Percentiles rank a stretch among this genome's conserved stretches.
phyloP scores from a whole-genome alignment of 2,888 invertebrate genomes.

The Hyposoter dolosus region DNA sequence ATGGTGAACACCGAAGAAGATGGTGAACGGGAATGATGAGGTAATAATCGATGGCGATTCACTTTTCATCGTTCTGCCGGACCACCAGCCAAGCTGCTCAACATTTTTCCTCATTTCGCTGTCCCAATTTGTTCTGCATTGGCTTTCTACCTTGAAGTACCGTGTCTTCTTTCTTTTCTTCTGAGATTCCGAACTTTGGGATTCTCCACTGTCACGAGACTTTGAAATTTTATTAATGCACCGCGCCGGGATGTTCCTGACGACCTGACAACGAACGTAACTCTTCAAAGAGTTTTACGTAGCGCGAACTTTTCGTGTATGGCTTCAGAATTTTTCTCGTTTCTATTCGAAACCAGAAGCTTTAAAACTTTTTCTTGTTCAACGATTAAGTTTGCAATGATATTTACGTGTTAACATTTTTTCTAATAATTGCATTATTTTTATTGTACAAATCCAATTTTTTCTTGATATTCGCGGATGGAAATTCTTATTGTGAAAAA shows the following conservation, averaged over 20 bases:
- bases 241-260: no score
- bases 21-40: slow-evolving; percentile 14
- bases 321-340: no score
- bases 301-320: no score
- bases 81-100: slow-evolving; percentile 59
- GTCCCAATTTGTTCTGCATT: not conserved
- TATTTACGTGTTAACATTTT: no score
- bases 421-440: not conserved
- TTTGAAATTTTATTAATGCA: not conserved
- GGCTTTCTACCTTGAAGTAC: not conserved
- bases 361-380: no score
- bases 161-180: not conserved
- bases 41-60: slow-evolving; percentile 62
- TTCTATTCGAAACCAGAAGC: no score
- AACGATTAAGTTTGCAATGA: no score
- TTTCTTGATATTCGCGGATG: not conserved
- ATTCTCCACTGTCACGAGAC: not conserved
- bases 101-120: slow-evolving; percentile 15
- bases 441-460: not conserved
- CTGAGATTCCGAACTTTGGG: not conserved
- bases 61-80: slow-evolving; percentile 56
- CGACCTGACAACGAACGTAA: no score
- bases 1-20: slow-evolving; percentile 44
- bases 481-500: not conserved
- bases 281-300: no score